Conservation (phyloP, 2,113 vertebrate genomes). For the Willisornis vidua region DNA sequence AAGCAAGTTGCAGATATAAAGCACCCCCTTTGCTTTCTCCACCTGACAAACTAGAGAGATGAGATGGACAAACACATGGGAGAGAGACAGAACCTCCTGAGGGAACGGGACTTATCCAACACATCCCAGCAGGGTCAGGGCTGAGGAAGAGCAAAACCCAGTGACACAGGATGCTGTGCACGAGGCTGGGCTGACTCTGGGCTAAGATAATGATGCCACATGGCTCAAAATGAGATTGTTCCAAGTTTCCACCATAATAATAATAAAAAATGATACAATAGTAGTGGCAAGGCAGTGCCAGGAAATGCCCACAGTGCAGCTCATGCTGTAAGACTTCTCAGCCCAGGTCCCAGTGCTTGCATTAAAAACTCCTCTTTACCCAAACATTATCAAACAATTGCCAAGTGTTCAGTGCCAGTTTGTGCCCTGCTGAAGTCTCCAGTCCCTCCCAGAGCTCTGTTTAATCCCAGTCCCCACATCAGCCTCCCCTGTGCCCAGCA, state of each 20-base stretch:
- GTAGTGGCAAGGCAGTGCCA: not conserved
- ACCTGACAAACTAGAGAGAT: not conserved
- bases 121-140: not conserved
- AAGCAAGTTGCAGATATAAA: not conserved
- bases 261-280: not conserved
- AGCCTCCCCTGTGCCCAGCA: not conserved
- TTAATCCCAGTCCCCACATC: not conserved
- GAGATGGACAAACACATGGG: not conserved
- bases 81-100: accelerated
- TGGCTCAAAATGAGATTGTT: not conserved
- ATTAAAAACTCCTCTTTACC: not conserved
- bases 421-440: not conserved
- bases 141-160: not conserved
- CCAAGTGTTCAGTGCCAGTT: not conserved
- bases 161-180: accelerated
- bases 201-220: not conserved
- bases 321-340: not conserved
- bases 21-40: not conserved
- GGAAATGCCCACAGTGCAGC: not conserved
- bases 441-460: not conserved
- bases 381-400: not conserved
- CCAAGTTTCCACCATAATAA: not conserved
- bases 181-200: not conserved
- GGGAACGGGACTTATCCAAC: not conserved
- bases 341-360: not conserved